Percentiles rank a stretch among this genome's conserved stretches.
Evolutionary conservation across 2,888 invertebrate genomes (phyloP).

Genomic region (Sinohyriopsis cumingii): DNA sequence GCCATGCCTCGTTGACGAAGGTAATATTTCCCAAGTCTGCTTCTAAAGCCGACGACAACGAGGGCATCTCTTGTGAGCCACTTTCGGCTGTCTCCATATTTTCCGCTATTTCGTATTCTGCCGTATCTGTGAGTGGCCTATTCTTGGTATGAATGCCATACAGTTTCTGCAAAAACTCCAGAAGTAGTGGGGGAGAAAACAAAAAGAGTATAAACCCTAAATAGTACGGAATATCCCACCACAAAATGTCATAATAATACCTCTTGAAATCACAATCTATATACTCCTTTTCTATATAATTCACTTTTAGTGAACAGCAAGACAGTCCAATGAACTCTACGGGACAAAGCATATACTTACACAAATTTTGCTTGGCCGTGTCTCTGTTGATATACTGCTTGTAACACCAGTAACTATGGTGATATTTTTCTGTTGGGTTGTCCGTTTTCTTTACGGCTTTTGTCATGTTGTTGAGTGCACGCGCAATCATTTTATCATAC

Average conservation of each 20-base stretch:
- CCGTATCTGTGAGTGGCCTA: not conserved
- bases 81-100: not conserved
- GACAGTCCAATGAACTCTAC: slow-evolving; percentile 5
- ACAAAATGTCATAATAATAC: not conserved
- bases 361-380: not conserved
- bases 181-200: slow-evolving; percentile 4
- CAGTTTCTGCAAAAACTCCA: slow-evolving; percentile 3
- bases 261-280: slow-evolving; percentile 1
- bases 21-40: not conserved
- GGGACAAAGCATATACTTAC: slow-evolving; percentile 6
- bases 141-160: not conserved
- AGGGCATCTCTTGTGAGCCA: too few species aligned
- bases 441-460: not conserved
- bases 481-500: not conserved
- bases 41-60: not conserved
- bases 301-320: not conserved
- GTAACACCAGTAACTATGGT: slow-evolving; percentile 6
- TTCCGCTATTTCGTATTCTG: not conserved
- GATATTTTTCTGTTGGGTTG: not conserved
- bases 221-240: slow-evolving; percentile 9
- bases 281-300: not conserved
- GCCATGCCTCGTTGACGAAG: not conserved
- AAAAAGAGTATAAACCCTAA: slow-evolving; percentile 8
- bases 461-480: slow-evolving; percentile 2
- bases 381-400: not conserved